These are phyloP conservation scores for Antedon mediterranea DNA, from an alignment of 53 echinoderm and acorn worm genomes.

Conservation along the genomic window DNA sequence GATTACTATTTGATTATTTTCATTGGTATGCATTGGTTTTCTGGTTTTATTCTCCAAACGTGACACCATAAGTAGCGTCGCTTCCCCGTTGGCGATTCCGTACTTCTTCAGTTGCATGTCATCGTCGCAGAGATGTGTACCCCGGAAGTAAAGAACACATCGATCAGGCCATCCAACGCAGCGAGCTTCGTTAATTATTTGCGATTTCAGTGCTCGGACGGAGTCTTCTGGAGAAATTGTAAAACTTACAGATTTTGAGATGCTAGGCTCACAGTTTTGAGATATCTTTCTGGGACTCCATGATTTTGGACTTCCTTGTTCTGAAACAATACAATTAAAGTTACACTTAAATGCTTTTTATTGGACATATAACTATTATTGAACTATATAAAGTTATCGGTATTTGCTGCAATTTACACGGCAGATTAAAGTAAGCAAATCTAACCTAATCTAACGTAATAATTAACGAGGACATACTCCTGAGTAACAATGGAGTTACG, in stretches of 20 bases:
- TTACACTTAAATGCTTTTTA: too few species aligned
- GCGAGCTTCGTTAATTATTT: background rate
- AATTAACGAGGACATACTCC: too few species aligned
- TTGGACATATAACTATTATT: too few species aligned
- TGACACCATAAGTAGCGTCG: background rate
- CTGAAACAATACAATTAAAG: too few species aligned
- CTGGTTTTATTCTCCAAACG: background rate
- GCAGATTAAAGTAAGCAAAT: too few species aligned
- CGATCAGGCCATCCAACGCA: background rate
- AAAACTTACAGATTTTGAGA: background rate
- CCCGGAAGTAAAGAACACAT: background rate
- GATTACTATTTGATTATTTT: background rate
- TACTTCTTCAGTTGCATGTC: background rate
- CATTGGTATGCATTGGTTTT: background rate
- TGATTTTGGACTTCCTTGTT: too few species aligned
- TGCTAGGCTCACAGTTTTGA: background rate
- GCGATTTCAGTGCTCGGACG: background rate
- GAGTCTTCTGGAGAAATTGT: background rate
- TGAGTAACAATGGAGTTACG: too few species aligned
- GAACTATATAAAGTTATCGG: too few species aligned
- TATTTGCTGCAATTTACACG: too few species aligned
- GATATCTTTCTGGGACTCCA: background rate
- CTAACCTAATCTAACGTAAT: too few species aligned
- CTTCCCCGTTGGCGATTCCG: background rate
- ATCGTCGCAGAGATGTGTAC: background rate